These are phyloP conservation scores for Venusia cambrica DNA, from an alignment of 2,888 invertebrate species.

Conservation along the genomic window DNA sequence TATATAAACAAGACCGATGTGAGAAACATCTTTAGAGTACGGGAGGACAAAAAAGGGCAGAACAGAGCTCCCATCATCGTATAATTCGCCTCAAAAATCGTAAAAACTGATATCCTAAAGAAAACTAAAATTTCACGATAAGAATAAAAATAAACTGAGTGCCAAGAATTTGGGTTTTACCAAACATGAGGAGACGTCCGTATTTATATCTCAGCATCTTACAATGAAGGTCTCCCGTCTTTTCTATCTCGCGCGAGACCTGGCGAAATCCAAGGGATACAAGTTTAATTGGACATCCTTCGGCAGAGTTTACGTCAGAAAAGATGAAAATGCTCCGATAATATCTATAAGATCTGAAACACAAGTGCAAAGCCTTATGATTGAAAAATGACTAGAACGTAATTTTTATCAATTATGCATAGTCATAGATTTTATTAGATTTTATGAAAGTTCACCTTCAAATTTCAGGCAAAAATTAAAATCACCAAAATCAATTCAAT, in stretches of 20 bases:
- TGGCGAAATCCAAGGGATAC: too few species aligned
- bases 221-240: background rate
- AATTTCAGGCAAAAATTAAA: background rate
- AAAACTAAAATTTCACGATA: background rate
- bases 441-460: background rate
- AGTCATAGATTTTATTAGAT: background rate
- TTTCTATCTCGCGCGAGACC: background rate
- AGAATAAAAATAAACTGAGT: background rate
- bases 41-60: background rate
- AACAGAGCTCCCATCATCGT: background rate
- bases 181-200: background rate
- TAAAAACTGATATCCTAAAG: background rate
- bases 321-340: background rate
- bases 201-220: background rate
- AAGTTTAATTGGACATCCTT: background rate
- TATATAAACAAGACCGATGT: background rate
- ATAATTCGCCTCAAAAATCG: background rate
- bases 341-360: background rate
- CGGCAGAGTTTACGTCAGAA: background rate
- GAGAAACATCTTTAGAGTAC: too few species aligned
- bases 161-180: background rate
- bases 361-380: background rate
- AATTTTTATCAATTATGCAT: background rate
- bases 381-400: background rate
- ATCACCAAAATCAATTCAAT: background rate